These are phyloP conservation scores for Standfussiana lucernea DNA, from an alignment of 2,888 invertebrate species.

Conservation along the genomic window DNA sequence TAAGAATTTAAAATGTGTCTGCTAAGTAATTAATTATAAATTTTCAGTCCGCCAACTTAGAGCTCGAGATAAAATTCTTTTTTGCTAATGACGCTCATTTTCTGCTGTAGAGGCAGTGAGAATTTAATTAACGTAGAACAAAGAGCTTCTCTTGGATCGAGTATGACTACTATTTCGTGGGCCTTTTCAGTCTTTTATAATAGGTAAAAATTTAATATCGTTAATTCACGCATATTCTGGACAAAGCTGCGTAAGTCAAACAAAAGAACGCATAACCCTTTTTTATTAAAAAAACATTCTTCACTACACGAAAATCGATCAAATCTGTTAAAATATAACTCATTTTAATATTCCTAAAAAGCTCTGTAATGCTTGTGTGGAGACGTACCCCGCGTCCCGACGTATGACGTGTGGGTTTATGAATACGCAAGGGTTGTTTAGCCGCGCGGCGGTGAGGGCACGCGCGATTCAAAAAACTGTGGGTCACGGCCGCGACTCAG, in stretches of 20 bases:
- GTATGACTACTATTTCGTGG: constrained; percentile 61
- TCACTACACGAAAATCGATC: background rate
- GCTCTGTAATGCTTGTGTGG: constrained; percentile 46
- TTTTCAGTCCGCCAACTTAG: constrained; percentile 80
- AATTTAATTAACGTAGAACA: constrained; percentile 82
- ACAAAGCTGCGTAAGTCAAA: constrained; percentile 4
- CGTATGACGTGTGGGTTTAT: constrained; percentile 81
- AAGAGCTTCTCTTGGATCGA: constrained; percentile 66
- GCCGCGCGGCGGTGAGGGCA: constrained; percentile 78
- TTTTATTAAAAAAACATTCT: background rate
- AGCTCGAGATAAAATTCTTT: constrained; percentile 78
- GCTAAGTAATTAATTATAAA: constrained; percentile 89
- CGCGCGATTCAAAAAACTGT: constrained; percentile 84
- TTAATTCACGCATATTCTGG: constrained; percentile 18
- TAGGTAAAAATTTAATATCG: constrained; percentile 56
- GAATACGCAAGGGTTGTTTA: constrained; percentile 88
- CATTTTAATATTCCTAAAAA: constrained; percentile 51
- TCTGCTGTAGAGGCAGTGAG: constrained; percentile 75
- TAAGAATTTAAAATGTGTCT: constrained; percentile 90
- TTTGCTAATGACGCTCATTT: constrained; percentile 73
- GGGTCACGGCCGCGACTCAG: constrained; percentile 78
- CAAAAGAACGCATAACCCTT: constrained; percentile 26
- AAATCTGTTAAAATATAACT: constrained; percentile 46
- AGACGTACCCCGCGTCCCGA: constrained; percentile 43
- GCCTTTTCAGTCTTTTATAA: constrained; percentile 55